Conservation (phyloP, 2,888 invertebrate species). For the Dryobota labecula region DNA sequence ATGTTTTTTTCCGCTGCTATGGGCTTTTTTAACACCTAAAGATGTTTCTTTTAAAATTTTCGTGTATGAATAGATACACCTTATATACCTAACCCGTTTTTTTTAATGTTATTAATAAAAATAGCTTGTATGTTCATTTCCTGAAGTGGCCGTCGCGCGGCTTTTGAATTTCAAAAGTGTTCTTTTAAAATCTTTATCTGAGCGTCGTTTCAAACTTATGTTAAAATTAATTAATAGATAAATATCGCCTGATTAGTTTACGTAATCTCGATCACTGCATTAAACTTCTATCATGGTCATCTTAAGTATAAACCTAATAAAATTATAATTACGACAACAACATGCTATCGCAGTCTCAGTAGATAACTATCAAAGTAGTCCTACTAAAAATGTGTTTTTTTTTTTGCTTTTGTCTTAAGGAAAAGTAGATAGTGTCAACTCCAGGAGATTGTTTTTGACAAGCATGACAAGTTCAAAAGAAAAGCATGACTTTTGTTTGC, state of each 20-base stretch:
- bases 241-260: conserved; percentile 23
- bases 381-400: conserved; percentile 6
- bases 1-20: too few species aligned
- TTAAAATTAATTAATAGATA: conserved; percentile 49
- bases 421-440: background rate
- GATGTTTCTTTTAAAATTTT: too few species aligned
- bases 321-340: conserved; percentile 5
- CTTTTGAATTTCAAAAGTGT: background rate
- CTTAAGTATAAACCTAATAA: conserved; percentile 19
- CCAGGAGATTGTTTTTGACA: background rate
- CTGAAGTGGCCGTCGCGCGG: background rate
- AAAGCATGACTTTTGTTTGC: background rate
- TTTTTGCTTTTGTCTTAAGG: background rate
- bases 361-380: conserved; percentile 18
- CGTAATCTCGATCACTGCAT: conserved; percentile 32
- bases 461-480: background rate
- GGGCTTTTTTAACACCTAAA: too few species aligned
- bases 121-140: conserved; percentile 10
- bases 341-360: conserved; percentile 2
- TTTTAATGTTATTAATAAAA: background rate
- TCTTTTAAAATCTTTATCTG: conserved; percentile 15
- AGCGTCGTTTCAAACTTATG: conserved; percentile 8
- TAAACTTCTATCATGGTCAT: conserved; percentile 36
- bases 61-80: too few species aligned
- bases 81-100: background rate